phyloP scores from a whole-genome alignment of 2,113 vertebrate species.

The Phainopepla nitens region DNA sequence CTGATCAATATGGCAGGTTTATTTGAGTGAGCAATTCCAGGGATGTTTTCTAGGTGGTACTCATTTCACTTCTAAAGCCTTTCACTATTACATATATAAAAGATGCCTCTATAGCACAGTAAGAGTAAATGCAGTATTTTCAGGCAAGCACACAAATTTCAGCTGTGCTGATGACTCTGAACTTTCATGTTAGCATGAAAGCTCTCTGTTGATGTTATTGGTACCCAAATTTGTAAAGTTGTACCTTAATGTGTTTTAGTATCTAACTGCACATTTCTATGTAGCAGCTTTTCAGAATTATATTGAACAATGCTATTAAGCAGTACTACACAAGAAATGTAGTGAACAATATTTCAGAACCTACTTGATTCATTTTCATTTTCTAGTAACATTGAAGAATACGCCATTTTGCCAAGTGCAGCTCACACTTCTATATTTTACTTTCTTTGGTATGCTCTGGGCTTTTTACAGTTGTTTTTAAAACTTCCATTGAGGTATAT shows the following conservation, averaged over 20 bases:
- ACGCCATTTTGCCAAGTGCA: slow-evolving; percentile 21
- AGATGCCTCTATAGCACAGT: slow-evolving; percentile 6
- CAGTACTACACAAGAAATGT: slow-evolving; percentile 42
- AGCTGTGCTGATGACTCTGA: slow-evolving; percentile 12
- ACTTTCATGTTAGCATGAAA: not conserved
- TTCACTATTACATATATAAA: not conserved
- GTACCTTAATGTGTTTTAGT: not conserved
- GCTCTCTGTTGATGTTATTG: not conserved
- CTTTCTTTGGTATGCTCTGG: not conserved
- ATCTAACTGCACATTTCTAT: not conserved
- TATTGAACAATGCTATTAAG: not conserved
- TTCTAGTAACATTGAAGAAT: slow-evolving; percentile 18
- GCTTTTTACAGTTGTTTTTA: not conserved
- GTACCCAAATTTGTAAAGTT: not conserved
- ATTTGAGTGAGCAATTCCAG: not conserved
- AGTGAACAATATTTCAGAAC: slow-evolving; percentile 8
- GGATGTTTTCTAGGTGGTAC: not conserved
- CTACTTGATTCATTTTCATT: slow-evolving; percentile 28
- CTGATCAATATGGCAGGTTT: not conserved
- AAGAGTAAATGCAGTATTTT: slow-evolving; percentile 49
- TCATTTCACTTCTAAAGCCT: slow-evolving; percentile 20
- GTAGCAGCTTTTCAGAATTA: not conserved
- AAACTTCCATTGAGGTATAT: not conserved
- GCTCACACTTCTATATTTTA: slow-evolving; percentile 4
- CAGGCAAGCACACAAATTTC: slow-evolving; percentile 39